Percentiles rank a stretch among this genome's conserved stretches.
phyloP scores from a whole-genome alignment of 2,888 invertebrate species.

The Perithous albicinctus region DNA sequence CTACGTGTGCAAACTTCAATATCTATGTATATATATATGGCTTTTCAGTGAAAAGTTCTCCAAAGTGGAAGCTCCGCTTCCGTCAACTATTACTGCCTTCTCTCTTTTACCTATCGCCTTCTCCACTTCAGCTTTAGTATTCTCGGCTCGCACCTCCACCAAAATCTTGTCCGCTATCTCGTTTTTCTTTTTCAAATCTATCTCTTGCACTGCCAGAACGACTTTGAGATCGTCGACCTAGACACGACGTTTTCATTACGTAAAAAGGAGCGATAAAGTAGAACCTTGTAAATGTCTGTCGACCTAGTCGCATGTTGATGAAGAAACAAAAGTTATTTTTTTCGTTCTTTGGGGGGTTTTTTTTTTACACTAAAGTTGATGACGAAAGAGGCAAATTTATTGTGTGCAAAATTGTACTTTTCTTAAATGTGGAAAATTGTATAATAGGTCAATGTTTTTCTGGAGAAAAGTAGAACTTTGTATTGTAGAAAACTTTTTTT shows the following conservation, averaged over 20 bases:
- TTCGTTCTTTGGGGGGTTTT: too few relatives aligned
- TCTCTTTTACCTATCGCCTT: conserved; percentile 92
- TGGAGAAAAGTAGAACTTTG: neutral
- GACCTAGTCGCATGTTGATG: neutral
- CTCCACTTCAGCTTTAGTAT: conserved; percentile 95
- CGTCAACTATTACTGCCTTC: conserved; percentile 27
- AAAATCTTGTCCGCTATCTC: conserved; percentile 95
- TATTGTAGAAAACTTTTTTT: neutral
- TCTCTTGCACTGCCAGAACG: conserved; percentile 91
- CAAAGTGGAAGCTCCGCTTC: neutral
- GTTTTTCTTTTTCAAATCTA: conserved; percentile 94
- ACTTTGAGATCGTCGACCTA: conserved; percentile 93
- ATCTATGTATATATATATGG: too few relatives aligned
- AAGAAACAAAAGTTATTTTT: neutral
- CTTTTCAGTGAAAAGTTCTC: neutral
- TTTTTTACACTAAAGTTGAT: too few relatives aligned
- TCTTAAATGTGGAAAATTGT: neutral
- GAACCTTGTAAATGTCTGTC: neutral
- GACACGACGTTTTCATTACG: neutral
- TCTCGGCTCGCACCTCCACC: conserved; percentile 94
- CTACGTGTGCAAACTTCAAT: too few relatives aligned
- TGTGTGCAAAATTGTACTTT: neutral
- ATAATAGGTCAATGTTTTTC: neutral
- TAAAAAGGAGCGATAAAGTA: neutral
- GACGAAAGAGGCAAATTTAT: too few relatives aligned